A percentile compares a stretch with the other conserved stretches of the same genome.
These are phyloP conservation scores for Cotesia typhae DNA, from an alignment of 1,140 invertebrate species.

Conservation along the genomic window DNA sequence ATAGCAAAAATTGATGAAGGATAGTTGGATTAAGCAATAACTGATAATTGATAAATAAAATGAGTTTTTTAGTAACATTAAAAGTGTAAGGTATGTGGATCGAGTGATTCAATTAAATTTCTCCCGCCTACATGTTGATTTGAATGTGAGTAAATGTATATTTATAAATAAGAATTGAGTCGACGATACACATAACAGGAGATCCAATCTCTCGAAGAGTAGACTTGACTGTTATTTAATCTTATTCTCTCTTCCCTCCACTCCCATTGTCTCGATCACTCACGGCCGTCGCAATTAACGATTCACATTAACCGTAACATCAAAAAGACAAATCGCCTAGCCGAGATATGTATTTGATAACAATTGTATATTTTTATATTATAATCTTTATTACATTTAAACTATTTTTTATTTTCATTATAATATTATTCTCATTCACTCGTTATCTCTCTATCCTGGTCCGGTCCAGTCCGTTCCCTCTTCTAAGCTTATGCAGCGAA, in stretches of 20 bases:
- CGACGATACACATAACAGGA: background rate
- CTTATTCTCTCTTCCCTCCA: background rate
- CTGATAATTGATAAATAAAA: too few species aligned
- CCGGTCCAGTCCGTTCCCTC: background rate
- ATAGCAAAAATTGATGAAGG: too few species aligned
- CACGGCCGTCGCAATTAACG: constrained; percentile 33
- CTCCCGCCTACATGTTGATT: too few species aligned
- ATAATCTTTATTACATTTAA: constrained; percentile 1
- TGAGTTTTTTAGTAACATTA: too few species aligned
- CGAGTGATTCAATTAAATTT: too few species aligned
- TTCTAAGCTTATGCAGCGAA: constrained; percentile 26
- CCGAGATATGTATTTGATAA: constrained; percentile 19
- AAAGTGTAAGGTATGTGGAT: too few species aligned
- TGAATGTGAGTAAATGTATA: too few species aligned
- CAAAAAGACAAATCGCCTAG: constrained; percentile 32
- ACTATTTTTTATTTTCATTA: constrained; percentile 13
- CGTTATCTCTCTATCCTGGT: background rate
- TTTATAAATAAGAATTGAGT: too few species aligned
- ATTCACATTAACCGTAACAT: constrained; percentile 34
- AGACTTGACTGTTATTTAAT: background rate
- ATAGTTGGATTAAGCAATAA: too few species aligned
- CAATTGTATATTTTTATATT: constrained; percentile 19
- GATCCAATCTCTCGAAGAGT: background rate
- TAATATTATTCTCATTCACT: background rate
- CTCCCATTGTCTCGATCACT: constrained; percentile 34